Conservation (phyloP, 2,888 invertebrate genomes). For the Latrodectus hesperus region DNA sequence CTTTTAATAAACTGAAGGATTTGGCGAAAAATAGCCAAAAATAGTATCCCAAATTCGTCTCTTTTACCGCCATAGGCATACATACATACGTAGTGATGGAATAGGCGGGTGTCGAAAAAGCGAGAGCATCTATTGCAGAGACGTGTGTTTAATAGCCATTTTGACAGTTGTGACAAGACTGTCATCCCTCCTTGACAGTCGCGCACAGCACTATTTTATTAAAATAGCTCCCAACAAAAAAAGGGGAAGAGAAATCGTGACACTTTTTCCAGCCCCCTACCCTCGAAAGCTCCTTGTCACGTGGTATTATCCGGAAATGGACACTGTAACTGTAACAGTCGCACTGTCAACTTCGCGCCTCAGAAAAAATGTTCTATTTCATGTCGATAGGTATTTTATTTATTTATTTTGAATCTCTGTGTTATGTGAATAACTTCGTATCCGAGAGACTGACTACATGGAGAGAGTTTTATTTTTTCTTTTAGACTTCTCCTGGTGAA, state of each 20-base stretch:
- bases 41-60: constrained; percentile 15
- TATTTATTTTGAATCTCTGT: constrained; percentile 67
- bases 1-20: not conserved
- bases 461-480: constrained; percentile 21
- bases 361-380: constrained; percentile 59
- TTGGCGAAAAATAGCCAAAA: constrained; percentile 32
- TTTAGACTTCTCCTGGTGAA: constrained; percentile 15
- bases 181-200: constrained; percentile 63
- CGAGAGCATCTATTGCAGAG: constrained; percentile 58
- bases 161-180: constrained; percentile 68
- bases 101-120: constrained; percentile 61
- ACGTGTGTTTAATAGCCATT: constrained; percentile 69
- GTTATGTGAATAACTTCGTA: constrained; percentile 50
- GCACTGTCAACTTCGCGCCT: constrained; percentile 59
- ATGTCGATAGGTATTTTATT: constrained; percentile 66
- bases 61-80: constrained; percentile 51
- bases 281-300: constrained; percentile 58
- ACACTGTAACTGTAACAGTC: constrained; percentile 58
- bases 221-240: constrained; percentile 66
- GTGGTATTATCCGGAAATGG: constrained; percentile 69
- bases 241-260: constrained; percentile 34
- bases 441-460: constrained; percentile 51
- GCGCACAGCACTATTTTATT: constrained; percentile 67
- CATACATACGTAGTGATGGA: constrained; percentile 63
- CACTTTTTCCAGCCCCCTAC: constrained; percentile 31